phyloP scores from a whole-genome alignment of 1,140 invertebrate species.

The Philotrypesis tridentata region DNA sequence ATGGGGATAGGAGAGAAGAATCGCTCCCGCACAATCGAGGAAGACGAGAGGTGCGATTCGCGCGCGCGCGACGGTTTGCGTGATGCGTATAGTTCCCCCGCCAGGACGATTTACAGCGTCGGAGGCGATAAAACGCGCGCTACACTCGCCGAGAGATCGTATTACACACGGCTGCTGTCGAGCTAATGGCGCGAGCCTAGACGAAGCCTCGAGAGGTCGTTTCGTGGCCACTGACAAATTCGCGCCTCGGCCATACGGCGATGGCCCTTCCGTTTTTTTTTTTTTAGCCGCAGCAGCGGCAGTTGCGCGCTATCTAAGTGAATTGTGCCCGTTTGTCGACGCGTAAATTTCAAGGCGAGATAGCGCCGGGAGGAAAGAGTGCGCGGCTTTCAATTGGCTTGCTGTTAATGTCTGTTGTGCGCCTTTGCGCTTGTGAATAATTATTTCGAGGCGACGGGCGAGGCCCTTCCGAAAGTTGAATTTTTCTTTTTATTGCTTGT shows the following conservation, averaged over 20 bases:
- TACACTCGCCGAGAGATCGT: background rate
- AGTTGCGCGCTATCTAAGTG: background rate
- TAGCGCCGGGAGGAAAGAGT: background rate
- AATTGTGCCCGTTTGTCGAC: background rate
- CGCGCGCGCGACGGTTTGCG: background rate
- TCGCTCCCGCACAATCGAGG: too few relatives aligned
- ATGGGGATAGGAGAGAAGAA: background rate
- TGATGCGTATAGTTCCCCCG: too few relatives aligned
- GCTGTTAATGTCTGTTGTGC: too few relatives aligned
- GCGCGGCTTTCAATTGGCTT: too few relatives aligned
- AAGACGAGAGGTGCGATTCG: background rate
- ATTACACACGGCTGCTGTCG: background rate
- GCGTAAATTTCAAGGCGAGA: background rate
- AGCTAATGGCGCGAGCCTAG: conserved; percentile 7
- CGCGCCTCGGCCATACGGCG: background rate
- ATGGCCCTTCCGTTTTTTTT: background rate
- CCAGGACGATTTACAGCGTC: conserved; percentile 27
- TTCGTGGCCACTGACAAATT: background rate
- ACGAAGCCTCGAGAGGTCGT: background rate
- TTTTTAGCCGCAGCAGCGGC: too few relatives aligned
- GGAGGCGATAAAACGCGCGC: conserved; percentile 7
- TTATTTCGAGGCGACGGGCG: too few relatives aligned
- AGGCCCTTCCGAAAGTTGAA: too few relatives aligned
- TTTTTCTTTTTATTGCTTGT: too few relatives aligned
- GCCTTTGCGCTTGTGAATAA: too few relatives aligned